Percentiles rank a stretch among this genome's conserved stretches.
These are phyloP conservation scores for Steinernema scapterisci DNA, from an alignment of 2,888 invertebrate genomes.

Conservation along the genomic window DNA sequence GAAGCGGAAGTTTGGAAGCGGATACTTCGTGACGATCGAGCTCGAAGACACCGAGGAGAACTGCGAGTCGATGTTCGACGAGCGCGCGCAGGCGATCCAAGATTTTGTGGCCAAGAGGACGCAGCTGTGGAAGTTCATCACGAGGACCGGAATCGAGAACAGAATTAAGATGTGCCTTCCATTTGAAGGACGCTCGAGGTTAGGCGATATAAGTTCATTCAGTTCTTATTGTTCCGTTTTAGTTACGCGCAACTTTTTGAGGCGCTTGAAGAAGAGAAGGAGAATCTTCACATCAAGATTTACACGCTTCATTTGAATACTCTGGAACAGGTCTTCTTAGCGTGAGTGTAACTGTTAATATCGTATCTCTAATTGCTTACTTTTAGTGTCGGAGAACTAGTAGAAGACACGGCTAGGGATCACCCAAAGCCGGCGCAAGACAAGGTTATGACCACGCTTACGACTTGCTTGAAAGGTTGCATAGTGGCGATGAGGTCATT, in stretches of 20 bases:
- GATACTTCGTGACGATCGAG: constrained; percentile 56
- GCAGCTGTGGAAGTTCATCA: constrained; percentile 34
- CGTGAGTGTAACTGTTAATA: constrained; percentile 27
- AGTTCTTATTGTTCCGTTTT: constrained; percentile 31
- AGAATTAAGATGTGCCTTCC: constrained; percentile 45
- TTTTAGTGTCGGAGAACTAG: constrained; percentile 50
- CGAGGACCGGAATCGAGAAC: constrained; percentile 1
- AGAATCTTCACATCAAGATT: constrained; percentile 39
- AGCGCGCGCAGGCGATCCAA: constrained; percentile 10
- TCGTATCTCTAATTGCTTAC: background rate
- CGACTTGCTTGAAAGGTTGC: background rate
- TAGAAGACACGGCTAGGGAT: constrained; percentile 34
- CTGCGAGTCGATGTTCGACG: background rate
- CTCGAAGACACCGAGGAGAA: constrained; percentile 27
- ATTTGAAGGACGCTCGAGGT: constrained; percentile 38
- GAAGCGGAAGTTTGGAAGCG: constrained; percentile 56
- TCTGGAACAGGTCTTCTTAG: constrained; percentile 62
- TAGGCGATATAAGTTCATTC: too few relatives aligned
- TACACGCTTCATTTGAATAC: constrained; percentile 62
- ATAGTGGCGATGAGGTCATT: too few relatives aligned
- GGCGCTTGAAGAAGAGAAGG: constrained; percentile 47
- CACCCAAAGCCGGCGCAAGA: constrained; percentile 21
- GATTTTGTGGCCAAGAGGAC: constrained; percentile 34
- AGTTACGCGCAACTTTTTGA: constrained; percentile 55
- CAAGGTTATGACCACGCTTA: background rate